These are phyloP conservation scores for Eupeodes luniger DNA, from an alignment of 2,888 invertebrate genomes.

Conservation along the genomic window DNA sequence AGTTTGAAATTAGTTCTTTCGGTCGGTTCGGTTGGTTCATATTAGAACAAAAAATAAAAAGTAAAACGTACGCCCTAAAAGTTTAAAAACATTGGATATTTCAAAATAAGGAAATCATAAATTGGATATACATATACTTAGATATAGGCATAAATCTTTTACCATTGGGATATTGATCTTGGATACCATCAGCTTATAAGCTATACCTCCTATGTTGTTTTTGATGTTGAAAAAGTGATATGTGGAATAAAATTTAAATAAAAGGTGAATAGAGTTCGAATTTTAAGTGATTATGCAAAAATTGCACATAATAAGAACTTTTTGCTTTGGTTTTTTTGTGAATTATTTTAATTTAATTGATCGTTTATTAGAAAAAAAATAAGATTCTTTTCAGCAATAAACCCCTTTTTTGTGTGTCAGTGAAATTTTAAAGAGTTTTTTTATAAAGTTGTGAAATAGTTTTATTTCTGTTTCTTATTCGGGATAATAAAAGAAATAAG, in stretches of 20 bases:
- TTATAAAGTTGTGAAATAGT: neutral
- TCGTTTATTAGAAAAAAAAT: neutral
- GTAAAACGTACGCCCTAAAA: no score
- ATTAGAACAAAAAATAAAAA: constrained; percentile 36
- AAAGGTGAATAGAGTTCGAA: constrained; percentile 65
- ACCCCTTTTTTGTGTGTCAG: neutral
- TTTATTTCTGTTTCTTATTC: neutral
- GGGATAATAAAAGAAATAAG: neutral
- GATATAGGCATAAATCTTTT: neutral
- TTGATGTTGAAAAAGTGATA: constrained; percentile 21
- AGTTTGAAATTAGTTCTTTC: constrained; percentile 69
- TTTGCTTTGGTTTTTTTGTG: neutral
- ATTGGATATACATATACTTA: constrained; percentile 6
- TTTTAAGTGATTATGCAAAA: constrained; percentile 29
- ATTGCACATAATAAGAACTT: constrained; percentile 2
- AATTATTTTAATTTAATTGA: constrained; percentile 1
- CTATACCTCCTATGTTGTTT: neutral
- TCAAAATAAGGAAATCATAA: neutral
- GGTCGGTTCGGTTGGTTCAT: constrained; percentile 70
- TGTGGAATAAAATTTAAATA: constrained; percentile 68
- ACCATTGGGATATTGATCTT: constrained; percentile 18
- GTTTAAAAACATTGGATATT: constrained; percentile 36
- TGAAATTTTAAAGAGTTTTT: neutral
- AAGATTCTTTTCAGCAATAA: neutral
- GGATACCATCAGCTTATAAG: neutral